Percentiles rank a stretch among this genome's conserved stretches.
Conservation (phyloP, 1,140 invertebrate genomes). For the Thaumatotibia leucotreta region DNA sequence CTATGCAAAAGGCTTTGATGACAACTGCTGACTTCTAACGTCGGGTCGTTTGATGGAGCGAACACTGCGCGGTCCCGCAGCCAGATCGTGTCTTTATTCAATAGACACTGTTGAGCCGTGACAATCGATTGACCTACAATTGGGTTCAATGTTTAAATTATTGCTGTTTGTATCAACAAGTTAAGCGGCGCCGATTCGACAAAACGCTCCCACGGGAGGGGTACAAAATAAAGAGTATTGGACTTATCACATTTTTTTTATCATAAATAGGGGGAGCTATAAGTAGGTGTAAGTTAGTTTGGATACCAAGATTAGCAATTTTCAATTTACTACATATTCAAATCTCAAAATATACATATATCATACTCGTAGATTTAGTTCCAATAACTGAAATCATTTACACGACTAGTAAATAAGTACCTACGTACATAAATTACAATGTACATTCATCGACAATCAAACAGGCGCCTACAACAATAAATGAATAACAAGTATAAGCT, state of each 20-base stretch:
- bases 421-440: too few relatives aligned
- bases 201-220: slow-evolving; percentile 1
- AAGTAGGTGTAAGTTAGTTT: too few relatives aligned
- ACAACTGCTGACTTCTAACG: slow-evolving; percentile 53
- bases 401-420: too few relatives aligned
- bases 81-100: slow-evolving; percentile 73
- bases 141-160: slow-evolving; percentile 50
- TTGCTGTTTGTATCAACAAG: slow-evolving; percentile 18
- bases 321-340: too few relatives aligned
- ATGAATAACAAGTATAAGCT: slow-evolving; percentile 2
- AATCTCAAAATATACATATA: too few relatives aligned
- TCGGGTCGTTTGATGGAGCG: slow-evolving; percentile 47
- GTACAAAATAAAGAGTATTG: background rate
- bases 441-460: too few relatives aligned
- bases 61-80: slow-evolving; percentile 64
- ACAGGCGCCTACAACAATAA: too few relatives aligned
- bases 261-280: background rate
- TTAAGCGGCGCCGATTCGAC: background rate
- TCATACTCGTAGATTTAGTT: too few relatives aligned
- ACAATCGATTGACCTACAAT: slow-evolving; percentile 69
- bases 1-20: slow-evolving; percentile 66
- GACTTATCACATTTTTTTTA: background rate
- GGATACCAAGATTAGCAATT: too few relatives aligned
- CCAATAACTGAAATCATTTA: background rate
- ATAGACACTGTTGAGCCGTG: slow-evolving; percentile 64